phyloP scores from a whole-genome alignment of 2,113 vertebrate species.

The Coturnix japonica region DNA sequence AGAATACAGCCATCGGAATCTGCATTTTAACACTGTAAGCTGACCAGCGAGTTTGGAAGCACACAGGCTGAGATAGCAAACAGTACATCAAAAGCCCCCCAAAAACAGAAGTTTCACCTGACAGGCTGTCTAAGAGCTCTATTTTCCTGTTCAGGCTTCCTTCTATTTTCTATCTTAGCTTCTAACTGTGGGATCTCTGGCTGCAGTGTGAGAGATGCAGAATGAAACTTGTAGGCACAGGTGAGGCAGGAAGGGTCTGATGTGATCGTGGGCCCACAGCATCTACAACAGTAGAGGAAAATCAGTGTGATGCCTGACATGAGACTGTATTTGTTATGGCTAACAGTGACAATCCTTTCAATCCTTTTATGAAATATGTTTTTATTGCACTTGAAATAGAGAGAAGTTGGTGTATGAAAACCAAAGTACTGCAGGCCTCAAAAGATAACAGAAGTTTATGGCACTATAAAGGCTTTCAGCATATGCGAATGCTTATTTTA shows the following conservation, averaged over 20 bases:
- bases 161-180: background rate
- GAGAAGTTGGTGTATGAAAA: constrained; percentile 43
- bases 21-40: background rate
- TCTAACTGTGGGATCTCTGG: background rate
- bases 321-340: background rate
- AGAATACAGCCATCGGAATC: background rate
- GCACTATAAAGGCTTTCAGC: constrained; percentile 54
- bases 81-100: background rate
- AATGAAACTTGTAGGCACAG: background rate
- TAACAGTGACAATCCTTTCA: background rate
- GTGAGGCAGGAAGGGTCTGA: background rate
- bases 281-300: background rate
- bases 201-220: background rate
- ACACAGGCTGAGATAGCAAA: background rate
- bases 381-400: constrained; percentile 49
- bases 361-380: background rate
- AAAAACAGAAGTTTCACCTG: background rate
- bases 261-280: accelerated
- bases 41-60: background rate
- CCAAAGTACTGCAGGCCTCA: constrained; percentile 21
- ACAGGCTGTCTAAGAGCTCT: background rate
- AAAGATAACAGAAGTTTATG: constrained; percentile 66
- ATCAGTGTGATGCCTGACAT: background rate
- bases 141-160: background rate
- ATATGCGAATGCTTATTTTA: constrained; percentile 60